A percentile compares a stretch with the other conserved stretches of the same genome.
Conservation (phyloP, 2,888 invertebrate genomes). For the Diplazon laetatorius region DNA sequence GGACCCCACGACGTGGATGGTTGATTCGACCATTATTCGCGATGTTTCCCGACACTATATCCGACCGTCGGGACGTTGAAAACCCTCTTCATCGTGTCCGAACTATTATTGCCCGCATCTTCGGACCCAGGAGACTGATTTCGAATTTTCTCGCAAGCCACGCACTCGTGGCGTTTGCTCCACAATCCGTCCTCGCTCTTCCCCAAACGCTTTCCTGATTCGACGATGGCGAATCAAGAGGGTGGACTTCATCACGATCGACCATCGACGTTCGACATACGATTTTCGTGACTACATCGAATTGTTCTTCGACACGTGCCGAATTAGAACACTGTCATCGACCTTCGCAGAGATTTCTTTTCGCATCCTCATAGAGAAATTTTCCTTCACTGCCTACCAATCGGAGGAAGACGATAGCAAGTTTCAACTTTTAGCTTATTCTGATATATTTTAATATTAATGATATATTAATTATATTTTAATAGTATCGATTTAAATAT, state of each 20-base stretch:
- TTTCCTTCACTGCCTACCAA: too few relatives aligned
- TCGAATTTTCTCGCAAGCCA: slow-evolving; percentile 1
- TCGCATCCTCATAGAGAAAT: too few relatives aligned
- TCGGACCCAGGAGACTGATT: slow-evolving; percentile 25
- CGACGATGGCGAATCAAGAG: neutral
- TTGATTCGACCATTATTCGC: neutral
- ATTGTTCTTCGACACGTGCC: slow-evolving; percentile 6
- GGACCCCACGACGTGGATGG: neutral
- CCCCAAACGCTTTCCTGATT: neutral
- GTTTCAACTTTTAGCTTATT: too few relatives aligned
- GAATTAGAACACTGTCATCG: too few relatives aligned
- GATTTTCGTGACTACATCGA: slow-evolving; percentile 1
- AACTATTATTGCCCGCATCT: slow-evolving; percentile 16
- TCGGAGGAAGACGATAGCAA: too few relatives aligned
- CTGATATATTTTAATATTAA: too few relatives aligned
- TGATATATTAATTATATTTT: too few relatives aligned
- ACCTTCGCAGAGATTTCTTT: too few relatives aligned
- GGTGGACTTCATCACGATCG: neutral
- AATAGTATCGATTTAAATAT: too few relatives aligned
- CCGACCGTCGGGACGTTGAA: neutral
- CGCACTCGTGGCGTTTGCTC: neutral
- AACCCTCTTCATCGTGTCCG: neutral
- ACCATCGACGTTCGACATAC: neutral
- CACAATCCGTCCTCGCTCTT: neutral
- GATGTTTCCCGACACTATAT: neutral